These are phyloP conservation scores for Pavo muticus DNA, from an alignment of 2,113 vertebrate species.

Conservation along the genomic window DNA sequence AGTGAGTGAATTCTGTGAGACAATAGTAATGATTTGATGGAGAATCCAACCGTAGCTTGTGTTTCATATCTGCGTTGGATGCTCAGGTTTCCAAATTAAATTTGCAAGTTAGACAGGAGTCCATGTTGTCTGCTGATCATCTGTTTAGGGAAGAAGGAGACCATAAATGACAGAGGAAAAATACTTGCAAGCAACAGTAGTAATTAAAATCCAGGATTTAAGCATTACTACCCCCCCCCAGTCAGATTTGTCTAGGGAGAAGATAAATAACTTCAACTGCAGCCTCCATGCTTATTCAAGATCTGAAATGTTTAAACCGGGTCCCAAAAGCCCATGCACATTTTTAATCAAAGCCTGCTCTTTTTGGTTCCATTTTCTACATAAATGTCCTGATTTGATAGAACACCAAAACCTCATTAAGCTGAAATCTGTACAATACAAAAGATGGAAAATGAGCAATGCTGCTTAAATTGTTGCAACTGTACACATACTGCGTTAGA, in stretches of 20 bases:
- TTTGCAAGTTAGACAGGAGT: constrained; percentile 45
- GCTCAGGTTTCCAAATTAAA: constrained; percentile 20
- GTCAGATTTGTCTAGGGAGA: constrained; percentile 52
- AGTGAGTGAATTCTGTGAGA: neutral
- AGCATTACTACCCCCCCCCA: constrained; percentile 24
- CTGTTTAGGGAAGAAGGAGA: constrained; percentile 19
- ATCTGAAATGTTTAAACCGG: constrained; percentile 74
- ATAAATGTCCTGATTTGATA: constrained; percentile 52
- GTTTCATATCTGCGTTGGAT: constrained; percentile 2
- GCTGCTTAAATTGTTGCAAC: constrained; percentile 49
- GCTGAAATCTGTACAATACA: constrained; percentile 44
- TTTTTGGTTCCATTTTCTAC: constrained; percentile 65
- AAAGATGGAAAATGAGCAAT: constrained; percentile 72
- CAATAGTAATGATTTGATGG: neutral
- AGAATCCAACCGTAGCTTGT: constrained; percentile 4
- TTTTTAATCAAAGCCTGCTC: constrained; percentile 75
- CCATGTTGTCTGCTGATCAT: constrained; percentile 44
- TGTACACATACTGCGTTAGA: constrained; percentile 46
- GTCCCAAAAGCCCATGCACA: constrained; percentile 59
- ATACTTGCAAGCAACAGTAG: constrained; percentile 39
- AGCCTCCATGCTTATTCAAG: constrained; percentile 59
- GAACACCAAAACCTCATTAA: constrained; percentile 77
- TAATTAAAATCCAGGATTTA: constrained; percentile 74
- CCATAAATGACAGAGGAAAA: constrained; percentile 40
- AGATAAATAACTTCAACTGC: constrained; percentile 70